phyloP scores from a whole-genome alignment of 30 jellyfish, hydroid and myxozoan species.

The Aurelia aurita region DNA sequence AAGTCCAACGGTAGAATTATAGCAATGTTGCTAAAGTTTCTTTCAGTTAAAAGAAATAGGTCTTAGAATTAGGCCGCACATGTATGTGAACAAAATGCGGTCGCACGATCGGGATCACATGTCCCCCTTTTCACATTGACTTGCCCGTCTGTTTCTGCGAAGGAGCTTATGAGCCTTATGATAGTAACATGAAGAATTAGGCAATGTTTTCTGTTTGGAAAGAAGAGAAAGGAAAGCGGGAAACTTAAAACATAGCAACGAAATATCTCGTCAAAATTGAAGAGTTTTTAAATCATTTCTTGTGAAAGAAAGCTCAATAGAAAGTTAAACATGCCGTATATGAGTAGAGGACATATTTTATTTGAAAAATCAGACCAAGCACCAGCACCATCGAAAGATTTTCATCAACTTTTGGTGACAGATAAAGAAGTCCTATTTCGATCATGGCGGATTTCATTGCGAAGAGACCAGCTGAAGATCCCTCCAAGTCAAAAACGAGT shows the following conservation, averaged over 20 bases:
- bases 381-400: conserved; percentile 93
- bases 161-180: too few relatives aligned
- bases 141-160: too few relatives aligned
- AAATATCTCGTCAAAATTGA: background rate
- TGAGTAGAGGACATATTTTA: conserved; percentile 67
- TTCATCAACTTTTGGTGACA: conserved; percentile 89
- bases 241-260: conserved; percentile 64
- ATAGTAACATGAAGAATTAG: too few relatives aligned
- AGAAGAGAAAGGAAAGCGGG: conserved; percentile 52
- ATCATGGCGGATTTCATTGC: conserved; percentile 87
- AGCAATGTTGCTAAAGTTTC: too few relatives aligned
- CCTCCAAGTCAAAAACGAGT: conserved; percentile 89
- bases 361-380: conserved; percentile 94
- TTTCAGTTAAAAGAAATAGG: too few relatives aligned
- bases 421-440: conserved; percentile 83
- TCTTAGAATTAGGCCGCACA: too few relatives aligned
- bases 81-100: too few relatives aligned
- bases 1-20: too few relatives aligned
- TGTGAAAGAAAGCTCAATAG: background rate
- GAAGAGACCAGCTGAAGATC: conserved; percentile 77
- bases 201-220: background rate
- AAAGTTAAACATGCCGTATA: conserved; percentile 71
- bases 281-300: too few relatives aligned
- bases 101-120: too few relatives aligned
- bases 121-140: too few relatives aligned